phyloP scores from a whole-genome alignment of 2,113 vertebrate genomes.

The Camelus dromedarius region DNA sequence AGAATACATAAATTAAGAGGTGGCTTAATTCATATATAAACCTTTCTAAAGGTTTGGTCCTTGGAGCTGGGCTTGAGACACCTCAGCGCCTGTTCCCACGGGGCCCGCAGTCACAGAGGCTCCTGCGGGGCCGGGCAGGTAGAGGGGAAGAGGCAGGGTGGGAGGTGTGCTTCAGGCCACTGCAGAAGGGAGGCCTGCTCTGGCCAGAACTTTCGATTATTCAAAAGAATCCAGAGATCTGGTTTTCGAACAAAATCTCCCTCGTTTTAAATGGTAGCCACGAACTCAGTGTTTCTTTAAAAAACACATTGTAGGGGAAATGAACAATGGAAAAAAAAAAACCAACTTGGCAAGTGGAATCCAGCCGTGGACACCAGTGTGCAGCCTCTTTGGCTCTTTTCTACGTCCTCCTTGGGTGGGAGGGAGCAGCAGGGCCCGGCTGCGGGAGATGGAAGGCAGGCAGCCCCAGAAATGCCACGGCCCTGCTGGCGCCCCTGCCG shows the following conservation, averaged over 20 bases:
- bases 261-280: neutral
- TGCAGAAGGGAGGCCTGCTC: neutral
- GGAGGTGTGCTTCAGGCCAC: neutral
- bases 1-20: neutral
- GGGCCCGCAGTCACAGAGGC: neutral
- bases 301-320: neutral
- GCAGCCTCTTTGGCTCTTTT: neutral
- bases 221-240: neutral
- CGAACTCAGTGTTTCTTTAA: neutral
- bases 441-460: neutral
- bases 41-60: neutral
- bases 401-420: neutral
- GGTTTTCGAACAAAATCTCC: neutral
- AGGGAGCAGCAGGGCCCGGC: neutral
- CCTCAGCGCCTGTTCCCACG: no score
- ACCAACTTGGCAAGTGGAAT: neutral
- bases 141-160: accelerated
- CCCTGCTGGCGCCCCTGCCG: neutral
- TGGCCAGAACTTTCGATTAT: neutral
- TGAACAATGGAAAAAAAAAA: neutral
- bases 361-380: accelerated
- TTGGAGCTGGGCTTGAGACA: neutral
- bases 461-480: neutral
- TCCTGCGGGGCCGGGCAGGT: neutral
- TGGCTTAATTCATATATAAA: neutral